Percentiles rank a stretch among this genome's conserved stretches.
phyloP scores from a whole-genome alignment of 2,113 vertebrate species.

The Suncus etruscus region DNA sequence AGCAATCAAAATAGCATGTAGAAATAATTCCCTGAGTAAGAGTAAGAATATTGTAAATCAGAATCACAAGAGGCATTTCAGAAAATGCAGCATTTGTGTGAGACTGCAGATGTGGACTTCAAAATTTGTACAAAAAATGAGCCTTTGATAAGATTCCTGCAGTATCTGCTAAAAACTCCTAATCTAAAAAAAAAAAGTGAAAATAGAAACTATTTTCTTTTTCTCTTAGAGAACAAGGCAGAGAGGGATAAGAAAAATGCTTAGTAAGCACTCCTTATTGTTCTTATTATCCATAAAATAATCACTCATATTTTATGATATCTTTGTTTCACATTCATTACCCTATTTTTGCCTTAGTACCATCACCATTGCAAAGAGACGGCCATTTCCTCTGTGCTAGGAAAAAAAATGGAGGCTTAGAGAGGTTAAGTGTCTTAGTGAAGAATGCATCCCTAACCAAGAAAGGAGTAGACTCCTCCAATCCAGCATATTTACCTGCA shows the following conservation, averaged over 20 bases:
- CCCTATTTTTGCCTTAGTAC: constrained; percentile 17
- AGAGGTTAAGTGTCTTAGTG: background rate
- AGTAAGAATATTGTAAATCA: background rate
- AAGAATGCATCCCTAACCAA: background rate
- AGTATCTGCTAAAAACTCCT: constrained; percentile 3
- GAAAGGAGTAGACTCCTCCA: background rate
- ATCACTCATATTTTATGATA: background rate
- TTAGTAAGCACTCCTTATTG: background rate
- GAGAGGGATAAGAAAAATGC: background rate
- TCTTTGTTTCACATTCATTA: background rate
- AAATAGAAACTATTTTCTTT: background rate
- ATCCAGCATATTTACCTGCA: background rate
- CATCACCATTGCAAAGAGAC: background rate
- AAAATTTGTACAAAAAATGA: background rate
- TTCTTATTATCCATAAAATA: background rate
- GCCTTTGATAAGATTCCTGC: background rate
- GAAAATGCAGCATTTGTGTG: background rate
- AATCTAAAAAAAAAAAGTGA: constrained; percentile 25
- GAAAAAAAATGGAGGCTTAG: constrained; percentile 42
- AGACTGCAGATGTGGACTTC: background rate
- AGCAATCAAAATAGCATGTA: background rate
- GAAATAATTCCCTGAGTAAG: background rate
- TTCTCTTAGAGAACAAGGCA: background rate
- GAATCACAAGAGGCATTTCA: background rate
- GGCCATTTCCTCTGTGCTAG: background rate